Conservation (phyloP, 2,888 invertebrate species). For the Cantharis rustica region DNA sequence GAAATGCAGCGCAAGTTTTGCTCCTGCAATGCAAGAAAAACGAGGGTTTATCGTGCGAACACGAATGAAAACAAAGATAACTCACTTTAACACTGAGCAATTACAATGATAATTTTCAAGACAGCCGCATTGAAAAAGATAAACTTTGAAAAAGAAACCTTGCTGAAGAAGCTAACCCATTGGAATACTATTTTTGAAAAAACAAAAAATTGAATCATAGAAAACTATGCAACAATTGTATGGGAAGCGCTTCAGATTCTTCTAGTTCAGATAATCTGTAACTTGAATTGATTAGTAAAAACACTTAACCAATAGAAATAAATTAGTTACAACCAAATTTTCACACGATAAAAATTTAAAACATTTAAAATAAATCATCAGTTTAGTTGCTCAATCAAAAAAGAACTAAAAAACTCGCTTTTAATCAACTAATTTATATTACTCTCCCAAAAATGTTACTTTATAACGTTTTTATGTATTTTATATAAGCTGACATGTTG, state of each 20-base stretch:
- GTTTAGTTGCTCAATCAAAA: constrained; percentile 31
- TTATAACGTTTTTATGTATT: constrained; percentile 29
- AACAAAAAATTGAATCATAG: neutral
- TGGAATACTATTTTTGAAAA: neutral
- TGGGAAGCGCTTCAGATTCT: constrained; percentile 20
- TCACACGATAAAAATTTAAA: constrained; percentile 30
- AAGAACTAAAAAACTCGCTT: constrained; percentile 27
- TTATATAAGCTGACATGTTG: constrained; percentile 35
- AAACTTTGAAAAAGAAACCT: constrained; percentile 41
- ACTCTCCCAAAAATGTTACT: constrained; percentile 29
- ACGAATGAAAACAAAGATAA: constrained; percentile 50
- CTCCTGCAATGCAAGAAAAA: neutral
- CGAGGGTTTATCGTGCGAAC: constrained; percentile 49
- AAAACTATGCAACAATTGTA: neutral
- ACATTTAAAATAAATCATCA: constrained; percentile 22
- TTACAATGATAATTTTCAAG: constrained; percentile 47
- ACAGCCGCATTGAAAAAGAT: constrained; percentile 39
- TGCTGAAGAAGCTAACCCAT: constrained; percentile 18
- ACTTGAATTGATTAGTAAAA: constrained; percentile 6
- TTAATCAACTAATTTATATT: constrained; percentile 32
- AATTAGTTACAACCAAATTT: constrained; percentile 25
- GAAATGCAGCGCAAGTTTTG: neutral
- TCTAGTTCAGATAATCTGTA: constrained; percentile 1
- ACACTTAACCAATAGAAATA: constrained; percentile 16
- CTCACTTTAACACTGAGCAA: constrained; percentile 47